Evolutionary conservation across 2,113 vertebrate species (phyloP).

Genomic region (Cebidichthys violaceus): DNA sequence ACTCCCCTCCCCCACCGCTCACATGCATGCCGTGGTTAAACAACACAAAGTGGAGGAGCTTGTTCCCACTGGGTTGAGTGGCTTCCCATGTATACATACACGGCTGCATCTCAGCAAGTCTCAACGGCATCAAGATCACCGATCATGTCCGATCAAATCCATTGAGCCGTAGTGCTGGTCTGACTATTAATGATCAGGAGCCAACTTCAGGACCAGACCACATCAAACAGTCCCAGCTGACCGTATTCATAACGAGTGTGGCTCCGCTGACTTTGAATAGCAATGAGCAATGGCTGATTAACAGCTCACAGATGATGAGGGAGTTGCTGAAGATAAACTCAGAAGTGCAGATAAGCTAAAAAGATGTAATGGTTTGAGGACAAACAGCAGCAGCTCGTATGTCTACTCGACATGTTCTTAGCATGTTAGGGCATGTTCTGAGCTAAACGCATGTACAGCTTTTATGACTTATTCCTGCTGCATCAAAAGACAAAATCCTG

Average conservation of each 20-base stretch:
- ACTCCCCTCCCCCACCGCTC: slow-evolving; percentile 68
- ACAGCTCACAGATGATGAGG: neutral
- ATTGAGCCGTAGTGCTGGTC: slow-evolving; percentile 17
- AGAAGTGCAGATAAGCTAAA: neutral
- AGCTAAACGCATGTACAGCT: neutral
- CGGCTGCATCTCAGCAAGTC: slow-evolving; percentile 33
- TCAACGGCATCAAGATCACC: slow-evolving; percentile 1
- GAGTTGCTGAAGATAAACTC: neutral
- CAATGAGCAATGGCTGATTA: slow-evolving; percentile 26
- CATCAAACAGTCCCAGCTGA: slow-evolving; percentile 27
- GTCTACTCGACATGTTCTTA: neutral
- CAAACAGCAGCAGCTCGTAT: slow-evolving; percentile 1
- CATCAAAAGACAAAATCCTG: neutral
- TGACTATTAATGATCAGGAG: slow-evolving; percentile 6
- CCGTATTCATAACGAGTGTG: slow-evolving; percentile 12
- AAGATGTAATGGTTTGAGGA: neutral
- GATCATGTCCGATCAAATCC: slow-evolving; percentile 3
- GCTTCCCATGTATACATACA: neutral
- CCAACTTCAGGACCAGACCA: neutral
- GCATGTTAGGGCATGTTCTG: slow-evolving; percentile 18
- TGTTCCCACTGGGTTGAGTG: neutral
- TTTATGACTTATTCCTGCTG: neutral
- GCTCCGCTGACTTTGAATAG: slow-evolving; percentile 19
- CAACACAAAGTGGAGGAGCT: slow-evolving; percentile 49
- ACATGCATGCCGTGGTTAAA: slow-evolving; percentile 62